These are phyloP conservation scores for Patella ulyssiponensis DNA, from an alignment of 2,888 invertebrate genomes.

Conservation along the genomic window DNA sequence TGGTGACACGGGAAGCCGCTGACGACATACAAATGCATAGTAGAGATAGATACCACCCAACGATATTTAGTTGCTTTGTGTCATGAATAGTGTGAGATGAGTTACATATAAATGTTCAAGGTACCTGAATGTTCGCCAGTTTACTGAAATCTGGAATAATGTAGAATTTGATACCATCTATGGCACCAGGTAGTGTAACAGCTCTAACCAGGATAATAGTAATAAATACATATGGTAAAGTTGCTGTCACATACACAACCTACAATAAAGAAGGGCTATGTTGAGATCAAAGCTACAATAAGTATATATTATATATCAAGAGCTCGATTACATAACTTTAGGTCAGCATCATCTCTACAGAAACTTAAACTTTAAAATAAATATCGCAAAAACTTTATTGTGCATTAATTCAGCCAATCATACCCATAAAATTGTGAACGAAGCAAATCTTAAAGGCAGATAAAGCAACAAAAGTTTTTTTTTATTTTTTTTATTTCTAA, in stretches of 20 bases:
- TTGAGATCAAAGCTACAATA: background rate
- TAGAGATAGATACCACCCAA: constrained; percentile 11
- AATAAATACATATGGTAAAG: constrained; percentile 42
- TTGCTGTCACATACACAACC: constrained; percentile 46
- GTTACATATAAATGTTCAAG: background rate
- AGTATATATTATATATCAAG: too few relatives aligned
- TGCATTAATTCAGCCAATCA: too few relatives aligned
- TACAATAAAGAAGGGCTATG: constrained; percentile 14
- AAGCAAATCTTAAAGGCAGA: too few relatives aligned
- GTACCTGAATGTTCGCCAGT: constrained; percentile 37
- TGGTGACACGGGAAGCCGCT: background rate
- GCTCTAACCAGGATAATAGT: constrained; percentile 41
- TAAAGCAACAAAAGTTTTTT: too few relatives aligned
- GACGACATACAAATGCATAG: constrained; percentile 19
- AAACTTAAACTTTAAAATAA: too few relatives aligned
- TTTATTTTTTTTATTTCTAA: too few relatives aligned
- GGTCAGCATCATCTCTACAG: too few relatives aligned
- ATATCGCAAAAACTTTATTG: too few relatives aligned
- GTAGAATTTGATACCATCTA: constrained; percentile 39
- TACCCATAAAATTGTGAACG: too few relatives aligned
- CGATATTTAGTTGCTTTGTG: constrained; percentile 19
- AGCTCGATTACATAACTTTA: too few relatives aligned
- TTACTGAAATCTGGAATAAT: constrained; percentile 42
- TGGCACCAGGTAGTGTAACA: constrained; percentile 42
- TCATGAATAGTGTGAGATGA: constrained; percentile 18